Percentiles rank a stretch among this genome's conserved stretches.
These are phyloP conservation scores for Anthopleura sola DNA, from an alignment of 64 coral and sea anemone genomes.

Conservation along the genomic window DNA sequence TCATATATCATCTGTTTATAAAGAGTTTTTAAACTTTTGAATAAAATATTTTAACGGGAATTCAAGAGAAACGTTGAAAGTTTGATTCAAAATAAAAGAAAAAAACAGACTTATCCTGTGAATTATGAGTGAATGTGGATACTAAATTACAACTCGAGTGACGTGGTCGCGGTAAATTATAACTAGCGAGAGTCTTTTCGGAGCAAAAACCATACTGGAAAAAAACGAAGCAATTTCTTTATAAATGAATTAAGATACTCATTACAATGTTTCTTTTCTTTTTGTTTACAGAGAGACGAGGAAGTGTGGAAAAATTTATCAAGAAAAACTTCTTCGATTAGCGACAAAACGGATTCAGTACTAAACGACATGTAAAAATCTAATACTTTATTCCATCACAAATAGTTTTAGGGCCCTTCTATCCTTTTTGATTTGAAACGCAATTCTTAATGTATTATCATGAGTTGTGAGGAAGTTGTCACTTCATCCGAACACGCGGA, in stretches of 20 bases:
- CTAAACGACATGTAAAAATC: neutral
- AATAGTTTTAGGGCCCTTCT: neutral
- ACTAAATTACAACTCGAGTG: too few relatives aligned
- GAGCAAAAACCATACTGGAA: too few relatives aligned
- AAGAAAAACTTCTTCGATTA: neutral
- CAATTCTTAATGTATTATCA: constrained; percentile 5
- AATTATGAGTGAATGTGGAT: too few relatives aligned
- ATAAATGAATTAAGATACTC: neutral
- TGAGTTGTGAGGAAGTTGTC: neutral
- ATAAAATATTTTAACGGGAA: too few relatives aligned
- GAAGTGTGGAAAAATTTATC: neutral
- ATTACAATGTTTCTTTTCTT: neutral
- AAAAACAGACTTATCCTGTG: too few relatives aligned
- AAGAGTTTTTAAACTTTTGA: too few relatives aligned
- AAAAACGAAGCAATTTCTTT: neutral
- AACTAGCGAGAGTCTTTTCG: too few relatives aligned
- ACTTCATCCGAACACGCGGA: neutral
- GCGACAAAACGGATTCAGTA: neutral
- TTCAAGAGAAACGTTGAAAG: too few relatives aligned
- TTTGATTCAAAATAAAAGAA: too few relatives aligned
- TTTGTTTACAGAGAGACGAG: neutral
- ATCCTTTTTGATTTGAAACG: neutral
- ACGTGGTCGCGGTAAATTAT: too few relatives aligned
- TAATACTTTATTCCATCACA: neutral
- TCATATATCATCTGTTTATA: too few relatives aligned